Evolutionary conservation across 2,113 vertebrate genomes (phyloP).

Genomic region (Zapus hudsonius): DNA sequence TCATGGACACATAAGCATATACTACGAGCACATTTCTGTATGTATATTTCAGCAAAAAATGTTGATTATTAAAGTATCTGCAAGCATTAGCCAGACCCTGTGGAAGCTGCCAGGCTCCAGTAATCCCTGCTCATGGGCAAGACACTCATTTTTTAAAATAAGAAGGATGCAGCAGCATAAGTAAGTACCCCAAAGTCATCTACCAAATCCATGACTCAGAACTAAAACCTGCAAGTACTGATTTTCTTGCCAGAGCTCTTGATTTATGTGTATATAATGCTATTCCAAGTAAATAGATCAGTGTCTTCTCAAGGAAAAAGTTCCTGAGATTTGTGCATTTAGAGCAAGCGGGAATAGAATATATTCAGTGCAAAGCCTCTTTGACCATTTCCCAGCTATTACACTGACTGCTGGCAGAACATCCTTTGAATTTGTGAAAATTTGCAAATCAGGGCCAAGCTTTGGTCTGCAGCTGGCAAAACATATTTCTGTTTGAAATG

Average conservation of each 20-base stretch:
- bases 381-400: slow-evolving; percentile 66
- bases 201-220: slow-evolving; percentile 73
- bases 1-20: not conserved
- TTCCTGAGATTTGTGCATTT: slow-evolving; percentile 62
- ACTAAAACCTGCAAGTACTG: slow-evolving; percentile 67
- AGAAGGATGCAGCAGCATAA: not conserved
- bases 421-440: slow-evolving; percentile 73
- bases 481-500: slow-evolving; percentile 76
- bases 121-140: not conserved
- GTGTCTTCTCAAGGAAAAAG: slow-evolving; percentile 71
- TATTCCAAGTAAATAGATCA: slow-evolving; percentile 71
- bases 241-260: slow-evolving; percentile 67
- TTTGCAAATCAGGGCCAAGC: slow-evolving; percentile 75
- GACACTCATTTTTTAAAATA: not conserved
- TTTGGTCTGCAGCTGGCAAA: slow-evolving; percentile 71
- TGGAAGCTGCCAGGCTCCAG: not conserved
- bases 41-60: not conserved
- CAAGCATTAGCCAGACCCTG: not conserved
- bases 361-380: slow-evolving; percentile 67
- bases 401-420: slow-evolving; percentile 65
- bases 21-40: not conserved
- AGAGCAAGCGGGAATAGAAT: slow-evolving; percentile 61
- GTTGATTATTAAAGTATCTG: not conserved
- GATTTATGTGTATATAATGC: slow-evolving; percentile 67
- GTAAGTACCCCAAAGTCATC: slow-evolving; percentile 52